Evolutionary conservation across 2,888 invertebrate genomes (phyloP).

Genomic region (Zhuqinia jingwanae): DNA sequence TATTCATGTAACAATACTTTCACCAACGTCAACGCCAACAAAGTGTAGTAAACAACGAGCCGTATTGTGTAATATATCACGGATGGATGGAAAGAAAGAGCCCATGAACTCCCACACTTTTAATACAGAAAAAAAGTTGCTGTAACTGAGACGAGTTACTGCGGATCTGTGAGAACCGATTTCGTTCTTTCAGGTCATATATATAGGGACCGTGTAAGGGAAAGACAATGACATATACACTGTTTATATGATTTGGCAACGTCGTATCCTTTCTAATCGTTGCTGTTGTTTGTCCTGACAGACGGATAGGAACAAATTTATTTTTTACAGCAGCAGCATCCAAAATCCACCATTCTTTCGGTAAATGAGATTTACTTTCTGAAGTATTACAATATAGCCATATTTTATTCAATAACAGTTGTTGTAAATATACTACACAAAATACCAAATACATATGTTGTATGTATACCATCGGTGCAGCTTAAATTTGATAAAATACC

Average conservation of each 20-base stretch:
- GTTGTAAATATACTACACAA: too few species aligned
- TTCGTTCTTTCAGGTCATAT: neutral
- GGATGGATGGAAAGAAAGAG: constrained; percentile 53
- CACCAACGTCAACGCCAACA: neutral
- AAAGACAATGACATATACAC: too few species aligned
- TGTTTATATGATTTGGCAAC: neutral
- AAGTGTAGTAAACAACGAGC: constrained; percentile 46
- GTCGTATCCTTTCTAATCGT: neutral
- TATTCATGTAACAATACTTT: neutral
- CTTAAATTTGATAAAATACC: too few species aligned
- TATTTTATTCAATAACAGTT: too few species aligned
- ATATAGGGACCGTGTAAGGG: too few species aligned
- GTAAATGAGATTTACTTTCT: neutral
- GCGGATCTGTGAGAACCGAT: neutral
- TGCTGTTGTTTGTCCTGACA: constrained; percentile 28
- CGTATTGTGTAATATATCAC: constrained; percentile 66
- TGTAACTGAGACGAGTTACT: constrained; percentile 17
- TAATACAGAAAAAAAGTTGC: constrained; percentile 25
- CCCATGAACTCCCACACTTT: constrained; percentile 31
- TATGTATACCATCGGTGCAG: too few species aligned
- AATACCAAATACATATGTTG: too few species aligned
- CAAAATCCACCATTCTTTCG: too few species aligned
- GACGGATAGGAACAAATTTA: constrained; percentile 1
- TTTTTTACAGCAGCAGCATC: neutral
- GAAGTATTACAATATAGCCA: too few species aligned